phyloP scores from a whole-genome alignment of 2,797 vertebrate species.

The Sebastes melanostomus region DNA sequence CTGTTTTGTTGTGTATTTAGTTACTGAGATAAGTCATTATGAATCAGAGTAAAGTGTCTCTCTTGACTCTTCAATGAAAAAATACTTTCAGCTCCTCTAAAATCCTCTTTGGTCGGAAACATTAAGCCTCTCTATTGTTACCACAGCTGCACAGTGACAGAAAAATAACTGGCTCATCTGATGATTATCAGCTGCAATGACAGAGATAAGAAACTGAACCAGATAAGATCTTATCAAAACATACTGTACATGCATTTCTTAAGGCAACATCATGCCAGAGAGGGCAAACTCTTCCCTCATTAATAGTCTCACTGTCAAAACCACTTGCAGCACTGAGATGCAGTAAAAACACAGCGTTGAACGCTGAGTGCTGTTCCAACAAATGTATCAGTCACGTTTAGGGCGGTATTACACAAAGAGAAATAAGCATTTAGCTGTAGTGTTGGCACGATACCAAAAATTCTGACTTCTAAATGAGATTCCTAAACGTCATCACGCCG shows the following conservation, averaged over 20 bases:
- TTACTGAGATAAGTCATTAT: background rate
- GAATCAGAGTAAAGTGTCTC: background rate
- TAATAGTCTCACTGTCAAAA: conserved; percentile 53
- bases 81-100: background rate
- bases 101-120: background rate
- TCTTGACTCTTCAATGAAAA: background rate
- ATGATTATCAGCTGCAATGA: conserved; percentile 61
- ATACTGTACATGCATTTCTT: conserved; percentile 51
- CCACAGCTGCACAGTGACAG: conserved; percentile 29
- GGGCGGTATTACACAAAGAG: background rate
- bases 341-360: conserved; percentile 14
- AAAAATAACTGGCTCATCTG: conserved; percentile 28
- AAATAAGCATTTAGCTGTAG: background rate
- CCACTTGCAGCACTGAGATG: conserved; percentile 9
- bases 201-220: conserved; percentile 48
- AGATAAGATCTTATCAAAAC: conserved; percentile 64
- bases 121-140: conserved; percentile 19
- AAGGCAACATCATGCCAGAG: conserved; percentile 48
- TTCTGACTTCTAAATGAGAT: too few species aligned
- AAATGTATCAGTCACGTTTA: background rate
- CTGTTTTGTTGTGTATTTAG: background rate
- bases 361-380: conserved; percentile 11
- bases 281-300: conserved; percentile 51
- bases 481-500: too few species aligned
- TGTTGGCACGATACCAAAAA: too few species aligned